Evolutionary conservation across 2,888 invertebrate species (phyloP).

Genomic region (Drosophila neotestacea): DNA sequence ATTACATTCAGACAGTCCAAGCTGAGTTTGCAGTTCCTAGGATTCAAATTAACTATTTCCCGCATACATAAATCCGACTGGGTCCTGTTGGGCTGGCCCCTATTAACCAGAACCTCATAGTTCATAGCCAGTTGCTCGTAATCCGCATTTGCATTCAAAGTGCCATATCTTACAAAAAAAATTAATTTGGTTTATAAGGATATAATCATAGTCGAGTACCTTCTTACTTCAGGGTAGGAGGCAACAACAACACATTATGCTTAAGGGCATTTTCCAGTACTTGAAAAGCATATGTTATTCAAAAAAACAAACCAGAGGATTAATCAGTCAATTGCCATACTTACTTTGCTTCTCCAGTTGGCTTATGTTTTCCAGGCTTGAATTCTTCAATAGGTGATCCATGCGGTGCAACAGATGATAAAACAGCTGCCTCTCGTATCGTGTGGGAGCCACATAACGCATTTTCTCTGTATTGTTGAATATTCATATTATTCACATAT

Average conservation of each 20-base stretch:
- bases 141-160: constrained; percentile 74
- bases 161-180: constrained; percentile 46
- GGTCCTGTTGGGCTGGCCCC: constrained; percentile 68
- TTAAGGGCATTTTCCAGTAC: constrained; percentile 76
- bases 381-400: constrained; percentile 36
- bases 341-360: constrained; percentile 51
- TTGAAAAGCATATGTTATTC: constrained; percentile 21
- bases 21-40: constrained; percentile 61
- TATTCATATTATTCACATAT: constrained; percentile 19
- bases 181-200: constrained; percentile 1
- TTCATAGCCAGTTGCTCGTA: constrained; percentile 66
- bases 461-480: constrained; percentile 67
- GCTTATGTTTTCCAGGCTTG: constrained; percentile 3
- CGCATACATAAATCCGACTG: constrained; percentile 74
- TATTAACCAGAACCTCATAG: constrained; percentile 62
- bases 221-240: constrained; percentile 56
- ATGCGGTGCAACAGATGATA: constrained; percentile 71
- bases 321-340: not conserved
- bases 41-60: constrained; percentile 58
- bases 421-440: constrained; percentile 75
- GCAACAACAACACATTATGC: constrained; percentile 66
- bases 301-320: not conserved
- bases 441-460: constrained; percentile 74
- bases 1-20: constrained; percentile 71
- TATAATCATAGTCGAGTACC: not conserved